Evolutionary conservation across 2,888 invertebrate species (phyloP), one percentile per base, ranked within the genome.

Genomic region (Conistra vaccinii): DNA sequence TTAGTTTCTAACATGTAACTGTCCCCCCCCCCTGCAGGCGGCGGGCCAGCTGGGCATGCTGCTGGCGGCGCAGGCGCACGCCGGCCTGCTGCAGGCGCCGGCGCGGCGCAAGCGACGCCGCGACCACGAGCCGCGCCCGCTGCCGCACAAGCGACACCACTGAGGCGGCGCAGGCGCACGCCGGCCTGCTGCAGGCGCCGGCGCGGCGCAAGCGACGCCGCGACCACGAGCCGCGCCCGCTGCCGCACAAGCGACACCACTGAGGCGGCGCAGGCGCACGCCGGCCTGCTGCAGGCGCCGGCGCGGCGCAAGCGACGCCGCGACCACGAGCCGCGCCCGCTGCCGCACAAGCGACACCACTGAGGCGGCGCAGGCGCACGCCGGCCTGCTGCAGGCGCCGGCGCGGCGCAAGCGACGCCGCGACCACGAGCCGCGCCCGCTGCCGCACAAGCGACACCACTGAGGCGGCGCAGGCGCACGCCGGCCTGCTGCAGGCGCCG

Each of bases 101-200:
- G 90, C 90, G 45, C 78, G 92, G 29, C 91, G 93, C 83, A 94
- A 93, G 90, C 91, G 94, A 0, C 90, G 93, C 29, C 87, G 84
- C 17, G 89, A 89, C 17, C 86, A 84, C 71, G 69, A 48, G 4
- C 82, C 87, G 0, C 35, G 74, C 0, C 65, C 84, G 2, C 84
- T 71, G 45, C 7, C 79, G 0, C 80, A 68, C n/a, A 73, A 84
- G 60, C 6, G 84, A 0, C 76, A 70, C 3, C 81, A 83, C n/a
- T n/a, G n/a, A n/a, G 51, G 96, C 96, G 0, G 96, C 96, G 85
- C 96, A 96, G 86, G 96, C 96, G 84, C 96, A 96, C 92, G 95
- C 96, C n/a, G 95, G 95, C 0, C 92, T 96, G 23, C 87, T 90
- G 67, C 84, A 78, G 32, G 68, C 93, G 72, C 92, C 93, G 58